A percentile compares a stretch with the other conserved stretches of the same genome.
These are phyloP conservation scores for Aptenodytes forsteri DNA, from an alignment of 2,113 vertebrate species.

Conservation along the genomic window DNA sequence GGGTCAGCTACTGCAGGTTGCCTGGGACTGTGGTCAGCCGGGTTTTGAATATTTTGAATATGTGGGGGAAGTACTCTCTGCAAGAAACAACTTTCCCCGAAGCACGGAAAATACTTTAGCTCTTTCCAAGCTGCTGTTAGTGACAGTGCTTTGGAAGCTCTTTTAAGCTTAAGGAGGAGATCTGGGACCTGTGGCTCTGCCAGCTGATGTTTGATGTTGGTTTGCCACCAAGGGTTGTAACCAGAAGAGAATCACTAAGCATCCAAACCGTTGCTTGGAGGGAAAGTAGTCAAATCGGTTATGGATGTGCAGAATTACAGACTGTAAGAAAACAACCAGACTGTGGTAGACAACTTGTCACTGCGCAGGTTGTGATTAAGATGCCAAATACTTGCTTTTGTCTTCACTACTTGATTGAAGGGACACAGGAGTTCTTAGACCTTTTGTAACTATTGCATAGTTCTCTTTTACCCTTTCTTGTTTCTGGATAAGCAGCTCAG, in stretches of 20 bases:
- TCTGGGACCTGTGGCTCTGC: background rate
- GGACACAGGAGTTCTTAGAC: background rate
- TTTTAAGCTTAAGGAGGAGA: background rate
- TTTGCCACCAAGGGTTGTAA: background rate
- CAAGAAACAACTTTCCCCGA: background rate
- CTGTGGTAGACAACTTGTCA: background rate
- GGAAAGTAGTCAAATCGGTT: background rate
- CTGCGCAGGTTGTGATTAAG: background rate
- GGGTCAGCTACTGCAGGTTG: background rate
- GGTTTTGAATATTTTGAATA: background rate
- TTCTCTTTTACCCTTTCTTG: background rate
- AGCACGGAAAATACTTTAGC: background rate
- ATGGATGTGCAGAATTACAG: background rate
- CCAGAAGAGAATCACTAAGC: background rate
- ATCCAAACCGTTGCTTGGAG: background rate
- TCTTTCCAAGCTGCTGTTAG: background rate
- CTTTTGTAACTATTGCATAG: background rate
- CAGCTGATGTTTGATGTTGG: background rate
- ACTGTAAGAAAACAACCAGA: background rate
- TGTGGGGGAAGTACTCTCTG: background rate
- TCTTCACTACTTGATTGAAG: background rate
- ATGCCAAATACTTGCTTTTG: background rate
- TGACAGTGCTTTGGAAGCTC: background rate
- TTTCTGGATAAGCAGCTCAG: background rate
- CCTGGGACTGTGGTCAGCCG: rapidly evolving